phyloP scores from a whole-genome alignment of 2,888 invertebrate genomes.

The Timandra comae region DNA sequence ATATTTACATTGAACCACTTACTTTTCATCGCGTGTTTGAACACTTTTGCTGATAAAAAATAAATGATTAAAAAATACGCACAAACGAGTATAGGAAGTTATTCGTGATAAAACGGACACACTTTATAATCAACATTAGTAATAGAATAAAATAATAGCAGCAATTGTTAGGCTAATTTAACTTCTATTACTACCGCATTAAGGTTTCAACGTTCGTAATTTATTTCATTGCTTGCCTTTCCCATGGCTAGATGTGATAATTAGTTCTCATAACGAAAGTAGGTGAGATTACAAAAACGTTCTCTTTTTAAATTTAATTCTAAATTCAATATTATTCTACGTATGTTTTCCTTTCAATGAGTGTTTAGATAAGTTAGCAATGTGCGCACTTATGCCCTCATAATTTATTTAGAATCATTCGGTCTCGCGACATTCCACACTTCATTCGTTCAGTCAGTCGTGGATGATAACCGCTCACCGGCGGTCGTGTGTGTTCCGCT shows the following conservation, averaged over 20 bases:
- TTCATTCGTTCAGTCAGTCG: constrained; percentile 55
- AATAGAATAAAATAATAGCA: no score
- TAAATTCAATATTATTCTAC: no score
- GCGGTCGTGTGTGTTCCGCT: constrained; percentile 33
- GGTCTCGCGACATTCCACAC: constrained; percentile 25
- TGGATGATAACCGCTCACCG: constrained; percentile 51
- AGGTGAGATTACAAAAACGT: no score
- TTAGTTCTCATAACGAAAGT: constrained; percentile 5
- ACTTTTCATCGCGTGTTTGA: constrained; percentile 18
- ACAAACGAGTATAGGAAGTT: constrained; percentile 35
- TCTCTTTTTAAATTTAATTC: no score
- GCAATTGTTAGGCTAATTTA: no score
- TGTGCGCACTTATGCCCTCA: no score
- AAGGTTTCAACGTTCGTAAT: neutral
- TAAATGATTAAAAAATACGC: constrained; percentile 22
- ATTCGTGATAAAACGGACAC: constrained; percentile 20
- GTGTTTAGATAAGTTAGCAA: no score
- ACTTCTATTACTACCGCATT: no score
- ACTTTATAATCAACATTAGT: no score
- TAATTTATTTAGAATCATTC: no score
- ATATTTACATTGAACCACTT: constrained; percentile 20
- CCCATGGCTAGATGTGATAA: constrained; percentile 7
- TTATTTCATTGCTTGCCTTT: neutral
- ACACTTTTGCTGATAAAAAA: constrained; percentile 20
- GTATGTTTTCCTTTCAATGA: no score